phyloP scores from a whole-genome alignment of 1,140 invertebrate species.

The Ooceraea biroi region DNA sequence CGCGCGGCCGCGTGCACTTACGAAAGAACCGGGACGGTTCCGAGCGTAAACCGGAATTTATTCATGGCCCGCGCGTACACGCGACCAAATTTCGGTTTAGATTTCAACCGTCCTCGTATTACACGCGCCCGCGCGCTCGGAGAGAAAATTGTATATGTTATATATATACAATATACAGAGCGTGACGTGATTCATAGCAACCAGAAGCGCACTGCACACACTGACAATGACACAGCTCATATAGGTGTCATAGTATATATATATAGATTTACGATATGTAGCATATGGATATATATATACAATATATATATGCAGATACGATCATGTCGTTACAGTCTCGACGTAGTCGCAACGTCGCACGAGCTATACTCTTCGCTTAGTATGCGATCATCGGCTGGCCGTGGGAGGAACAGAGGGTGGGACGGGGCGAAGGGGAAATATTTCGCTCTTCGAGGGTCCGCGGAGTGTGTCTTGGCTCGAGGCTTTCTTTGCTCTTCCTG shows the following conservation, averaged over 20 bases:
- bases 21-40: no score
- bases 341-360: conserved; percentile 69
- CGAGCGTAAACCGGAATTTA: no score
- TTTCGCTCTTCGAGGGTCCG: conserved; percentile 28
- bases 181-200: conserved; percentile 76
- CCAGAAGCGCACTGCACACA: conserved; percentile 85
- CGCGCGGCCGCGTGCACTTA: background rate
- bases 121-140: conserved; percentile 60
- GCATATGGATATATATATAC: conserved; percentile 52
- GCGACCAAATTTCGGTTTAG: no score
- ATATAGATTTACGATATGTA: conserved; percentile 58
- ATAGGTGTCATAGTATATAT: conserved; percentile 72
- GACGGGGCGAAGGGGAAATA: background rate
- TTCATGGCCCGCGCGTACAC: no score
- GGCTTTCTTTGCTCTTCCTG: conserved; percentile 27
- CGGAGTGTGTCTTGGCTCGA: conserved; percentile 14
- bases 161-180: conserved; percentile 67
- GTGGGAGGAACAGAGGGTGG: background rate
- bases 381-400: conserved; percentile 68
- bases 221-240: conserved; percentile 84
- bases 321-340: conserved; percentile 57
- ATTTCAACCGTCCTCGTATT: conserved; percentile 9
- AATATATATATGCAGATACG: conserved; percentile 63
- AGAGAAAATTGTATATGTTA: conserved; percentile 19
- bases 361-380: conserved; percentile 64